phyloP scores from a whole-genome alignment of 2,113 vertebrate species.

The Neofelis nebulosa region DNA sequence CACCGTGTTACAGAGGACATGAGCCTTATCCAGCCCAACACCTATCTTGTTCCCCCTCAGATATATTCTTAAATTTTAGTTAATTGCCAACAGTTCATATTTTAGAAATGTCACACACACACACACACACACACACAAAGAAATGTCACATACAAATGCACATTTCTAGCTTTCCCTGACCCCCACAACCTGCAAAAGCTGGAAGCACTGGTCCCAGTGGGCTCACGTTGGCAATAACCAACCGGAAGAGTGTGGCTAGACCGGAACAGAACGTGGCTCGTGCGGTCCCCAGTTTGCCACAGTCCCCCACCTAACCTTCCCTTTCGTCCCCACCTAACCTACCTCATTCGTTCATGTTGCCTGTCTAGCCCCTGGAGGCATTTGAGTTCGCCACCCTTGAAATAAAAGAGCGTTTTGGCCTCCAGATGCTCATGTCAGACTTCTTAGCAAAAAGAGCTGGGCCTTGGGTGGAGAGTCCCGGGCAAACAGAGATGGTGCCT shows the following conservation, averaged over 20 bases:
- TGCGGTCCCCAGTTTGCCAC: not conserved
- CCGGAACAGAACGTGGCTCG: too few species aligned
- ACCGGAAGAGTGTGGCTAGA: too few species aligned
- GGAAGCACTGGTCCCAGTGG: not conserved
- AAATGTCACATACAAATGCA: not conserved
- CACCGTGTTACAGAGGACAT: too few species aligned
- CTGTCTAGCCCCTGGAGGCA: not conserved
- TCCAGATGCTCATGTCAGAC: not conserved
- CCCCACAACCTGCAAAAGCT: fast-evolving
- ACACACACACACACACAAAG: too few species aligned
- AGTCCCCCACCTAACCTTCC: not conserved
- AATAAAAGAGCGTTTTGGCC: not conserved
- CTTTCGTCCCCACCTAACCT: too few species aligned
- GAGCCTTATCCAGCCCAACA: not conserved
- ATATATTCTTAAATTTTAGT: not conserved
- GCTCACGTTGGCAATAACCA: not conserved
- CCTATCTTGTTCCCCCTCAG: not conserved
- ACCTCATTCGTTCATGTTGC: not conserved
- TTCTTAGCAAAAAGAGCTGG: not conserved
- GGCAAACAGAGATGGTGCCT: not conserved
- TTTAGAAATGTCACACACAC: not conserved
- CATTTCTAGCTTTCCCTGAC: not conserved
- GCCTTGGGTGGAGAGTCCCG: not conserved
- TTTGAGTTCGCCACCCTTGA: not conserved
- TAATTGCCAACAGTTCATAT: not conserved